Base-by-base conservation (phyloP, 2,888 invertebrate genomes). In the Metellina segmentata region DNA sequence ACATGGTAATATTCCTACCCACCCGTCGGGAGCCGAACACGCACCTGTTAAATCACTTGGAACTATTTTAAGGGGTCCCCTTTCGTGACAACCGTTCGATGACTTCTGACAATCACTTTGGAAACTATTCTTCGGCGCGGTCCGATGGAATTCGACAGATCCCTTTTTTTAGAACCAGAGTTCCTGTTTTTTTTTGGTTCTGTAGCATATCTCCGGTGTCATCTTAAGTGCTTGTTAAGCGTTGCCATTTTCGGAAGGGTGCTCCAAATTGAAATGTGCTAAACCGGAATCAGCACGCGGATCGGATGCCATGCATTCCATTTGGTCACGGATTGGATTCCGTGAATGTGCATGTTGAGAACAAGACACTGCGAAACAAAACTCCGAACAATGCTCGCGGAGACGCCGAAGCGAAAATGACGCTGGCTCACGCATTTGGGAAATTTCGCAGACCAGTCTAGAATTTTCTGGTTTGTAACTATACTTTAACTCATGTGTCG, bases 51-150 rank as follows among this genome's bases (percentile, higher is more conserved):
- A 34, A 34, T 34, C 34, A 34, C 34, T 34, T 34, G 34, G 34
- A 34, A 34, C 34, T 34, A 34, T 34, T 34, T 34, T 48, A 75
- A 34, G 8, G 74, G 48, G 13, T 74, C 48, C 51, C 49, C 77
- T 77, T 77, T 51, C 77, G 77, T 77, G 77, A 77, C 77, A 13
- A 51, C n/a, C 51, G 77, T 77, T 77, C 49, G 77, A 77, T 77
- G 77, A 77, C 75, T 77, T 49, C 48, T 74, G n/a, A 4, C 49
- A 49, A 11, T 77, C 49, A 8, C 19, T 51, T 49, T 77, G 75
- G 7, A 49, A 51, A 77, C 7, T 51, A n/a, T n/a, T 19, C 52
- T 51, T 9, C n/a, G 8, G 51, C 16, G 19, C 77, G 77, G 77
- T 77, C 52, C 51, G 77, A 19, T 77, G 77, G 77, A 0, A 49